A percentile compares a stretch with the other conserved stretches of the same genome.
These are phyloP conservation scores for Heterotilapia buettikoferi DNA, from an alignment of 2,113 vertebrate genomes.

Conservation along the genomic window DNA sequence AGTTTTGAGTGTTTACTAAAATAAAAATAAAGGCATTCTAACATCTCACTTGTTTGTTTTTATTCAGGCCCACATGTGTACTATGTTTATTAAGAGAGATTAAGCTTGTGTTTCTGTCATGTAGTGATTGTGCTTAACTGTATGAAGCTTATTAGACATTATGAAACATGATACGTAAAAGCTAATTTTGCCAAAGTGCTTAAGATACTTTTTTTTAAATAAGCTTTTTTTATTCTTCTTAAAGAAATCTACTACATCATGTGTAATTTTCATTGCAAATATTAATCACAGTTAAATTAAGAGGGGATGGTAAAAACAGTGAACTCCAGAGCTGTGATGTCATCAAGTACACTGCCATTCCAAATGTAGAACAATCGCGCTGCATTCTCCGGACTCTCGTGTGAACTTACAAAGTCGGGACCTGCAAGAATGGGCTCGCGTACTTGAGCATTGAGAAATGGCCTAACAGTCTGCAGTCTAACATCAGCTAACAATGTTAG, in stretches of 20 bases:
- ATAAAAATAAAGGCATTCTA: neutral
- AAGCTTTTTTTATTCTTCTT: neutral
- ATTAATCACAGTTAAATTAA: neutral
- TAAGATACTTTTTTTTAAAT: neutral
- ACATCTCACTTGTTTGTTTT: neutral
- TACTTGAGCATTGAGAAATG: neutral
- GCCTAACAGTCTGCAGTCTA: neutral
- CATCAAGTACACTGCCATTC: neutral
- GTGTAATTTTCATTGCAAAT: neutral
- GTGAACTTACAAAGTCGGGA: neutral
- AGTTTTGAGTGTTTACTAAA: neutral
- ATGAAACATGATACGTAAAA: neutral
- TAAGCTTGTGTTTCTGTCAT: neutral
- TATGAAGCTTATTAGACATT: neutral
- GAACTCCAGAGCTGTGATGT: neutral
- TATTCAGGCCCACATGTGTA: neutral
- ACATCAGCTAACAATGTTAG: neutral
- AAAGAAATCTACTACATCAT: neutral
- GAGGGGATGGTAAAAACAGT: neutral
- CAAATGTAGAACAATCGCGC: neutral
- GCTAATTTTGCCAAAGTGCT: neutral
- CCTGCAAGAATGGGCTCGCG: neutral
- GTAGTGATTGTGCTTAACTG: neutral
- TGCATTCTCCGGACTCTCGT: neutral
- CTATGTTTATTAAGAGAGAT: neutral